phyloP scores from a whole-genome alignment of 2,113 vertebrate species.

The Rhinolophus ferrumequinum region DNA sequence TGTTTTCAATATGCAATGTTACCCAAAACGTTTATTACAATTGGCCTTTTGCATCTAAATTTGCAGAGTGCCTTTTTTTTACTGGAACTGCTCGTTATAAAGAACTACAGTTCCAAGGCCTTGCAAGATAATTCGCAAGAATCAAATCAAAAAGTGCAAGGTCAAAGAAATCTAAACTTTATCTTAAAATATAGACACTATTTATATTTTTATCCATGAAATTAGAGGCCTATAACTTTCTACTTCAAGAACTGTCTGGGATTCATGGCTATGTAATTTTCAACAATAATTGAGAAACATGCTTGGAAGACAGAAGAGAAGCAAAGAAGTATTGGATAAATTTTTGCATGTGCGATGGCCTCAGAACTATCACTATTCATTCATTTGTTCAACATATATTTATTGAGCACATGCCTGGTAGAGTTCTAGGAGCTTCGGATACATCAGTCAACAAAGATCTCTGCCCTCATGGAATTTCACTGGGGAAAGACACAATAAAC shows the following conservation, averaged over 20 bases:
- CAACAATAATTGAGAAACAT: neutral
- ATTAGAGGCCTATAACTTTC: neutral
- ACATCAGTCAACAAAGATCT: neutral
- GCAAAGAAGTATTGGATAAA: neutral
- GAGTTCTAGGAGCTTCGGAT: neutral
- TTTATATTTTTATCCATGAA: conserved; percentile 13
- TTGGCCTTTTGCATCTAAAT: neutral
- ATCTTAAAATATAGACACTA: neutral
- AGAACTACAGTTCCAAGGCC: neutral
- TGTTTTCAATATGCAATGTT: conserved; percentile 5
- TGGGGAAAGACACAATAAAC: neutral
- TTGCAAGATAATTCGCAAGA: conserved; percentile 32
- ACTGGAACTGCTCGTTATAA: neutral
- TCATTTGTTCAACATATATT: neutral
- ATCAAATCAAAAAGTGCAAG: neutral
- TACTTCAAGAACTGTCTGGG: neutral
- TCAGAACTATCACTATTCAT: neutral
- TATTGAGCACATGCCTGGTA: neutral
- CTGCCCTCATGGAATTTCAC: neutral
- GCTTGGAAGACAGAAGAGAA: neutral
- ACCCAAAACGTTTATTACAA: neutral
- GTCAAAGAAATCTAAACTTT: neutral
- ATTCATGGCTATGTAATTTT: neutral
- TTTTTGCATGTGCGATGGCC: neutral
- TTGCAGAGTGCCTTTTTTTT: conserved; percentile 7